Evolutionary conservation across 2,113 vertebrate species (phyloP).

Genomic region (Crocuta crocuta): DNA sequence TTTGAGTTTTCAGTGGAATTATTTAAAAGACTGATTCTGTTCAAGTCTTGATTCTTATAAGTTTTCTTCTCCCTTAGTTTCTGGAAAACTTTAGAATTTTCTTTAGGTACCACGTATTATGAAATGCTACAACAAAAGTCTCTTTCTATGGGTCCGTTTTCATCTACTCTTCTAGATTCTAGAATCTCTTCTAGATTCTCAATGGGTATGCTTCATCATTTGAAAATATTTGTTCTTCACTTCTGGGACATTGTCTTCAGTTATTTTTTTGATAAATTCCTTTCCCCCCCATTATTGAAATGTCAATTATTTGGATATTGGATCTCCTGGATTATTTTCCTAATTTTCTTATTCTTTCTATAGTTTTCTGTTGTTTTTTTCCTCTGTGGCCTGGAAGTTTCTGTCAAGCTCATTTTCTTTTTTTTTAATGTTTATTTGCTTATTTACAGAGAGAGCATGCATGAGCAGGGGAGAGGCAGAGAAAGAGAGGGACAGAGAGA

Average conservation of each 20-base stretch:
- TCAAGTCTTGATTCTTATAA: neutral
- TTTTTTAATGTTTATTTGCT: neutral
- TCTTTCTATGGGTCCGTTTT: neutral
- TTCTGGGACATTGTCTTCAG: neutral
- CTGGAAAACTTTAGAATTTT: neutral
- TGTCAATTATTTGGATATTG: neutral
- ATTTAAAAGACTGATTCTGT: neutral
- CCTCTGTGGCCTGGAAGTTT: neutral
- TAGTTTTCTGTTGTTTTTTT: neutral
- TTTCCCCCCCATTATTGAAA: neutral
- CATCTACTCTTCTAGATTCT: neutral
- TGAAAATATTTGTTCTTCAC: constrained; percentile 7
- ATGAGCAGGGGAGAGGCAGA: too few species aligned
- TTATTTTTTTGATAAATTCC: constrained; percentile 22
- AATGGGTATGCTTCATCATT: neutral
- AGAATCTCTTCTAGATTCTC: neutral
- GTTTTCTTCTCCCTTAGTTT: neutral
- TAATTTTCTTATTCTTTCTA: neutral
- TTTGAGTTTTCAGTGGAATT: neutral
- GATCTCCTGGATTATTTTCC: neutral
- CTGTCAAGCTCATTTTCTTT: neutral
- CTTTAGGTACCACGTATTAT: neutral
- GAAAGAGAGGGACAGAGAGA: too few species aligned
- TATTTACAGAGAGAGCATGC: too few species aligned
- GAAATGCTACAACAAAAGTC: neutral